These are phyloP conservation scores for Meiosimyza decipiens DNA, from an alignment of 2,888 invertebrate species.

Conservation along the genomic window DNA sequence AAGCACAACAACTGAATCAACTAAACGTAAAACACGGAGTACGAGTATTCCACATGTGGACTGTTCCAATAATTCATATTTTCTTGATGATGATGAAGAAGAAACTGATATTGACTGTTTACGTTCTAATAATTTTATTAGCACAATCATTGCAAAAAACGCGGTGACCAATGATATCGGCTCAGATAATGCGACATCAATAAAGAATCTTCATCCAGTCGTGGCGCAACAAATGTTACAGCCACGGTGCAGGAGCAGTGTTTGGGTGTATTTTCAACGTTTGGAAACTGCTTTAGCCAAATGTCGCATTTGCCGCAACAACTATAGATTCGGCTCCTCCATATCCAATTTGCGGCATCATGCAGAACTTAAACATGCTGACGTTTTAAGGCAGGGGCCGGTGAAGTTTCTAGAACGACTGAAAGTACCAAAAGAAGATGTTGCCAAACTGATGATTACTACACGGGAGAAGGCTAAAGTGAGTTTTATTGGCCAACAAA, in stretches of 20 bases:
- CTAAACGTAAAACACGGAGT: too few relatives aligned
- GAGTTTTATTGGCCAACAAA: not conserved
- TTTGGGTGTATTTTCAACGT: constrained; percentile 27
- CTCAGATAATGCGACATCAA: not conserved
- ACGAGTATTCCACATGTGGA: too few relatives aligned
- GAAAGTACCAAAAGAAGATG: constrained; percentile 17
- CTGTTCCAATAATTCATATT: too few relatives aligned
- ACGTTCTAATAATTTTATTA: not conserved
- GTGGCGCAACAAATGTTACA: constrained; percentile 14
- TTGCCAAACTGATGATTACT: not conserved
- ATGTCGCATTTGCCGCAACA: constrained; percentile 27
- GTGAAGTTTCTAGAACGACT: constrained; percentile 18
- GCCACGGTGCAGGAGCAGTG: constrained; percentile 22
- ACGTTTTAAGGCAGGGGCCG: constrained; percentile 13
- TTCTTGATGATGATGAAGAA: constrained; percentile 2
- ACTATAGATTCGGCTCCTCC: constrained; percentile 27
- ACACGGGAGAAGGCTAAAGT: not conserved
- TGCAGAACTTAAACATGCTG: constrained; percentile 23
- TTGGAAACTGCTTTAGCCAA: constrained; percentile 9
- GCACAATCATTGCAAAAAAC: too few relatives aligned
- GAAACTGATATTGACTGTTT: constrained; percentile 3
- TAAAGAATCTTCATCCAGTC: constrained; percentile 16
- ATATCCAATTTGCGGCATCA: constrained; percentile 26
- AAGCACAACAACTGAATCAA: too few relatives aligned
- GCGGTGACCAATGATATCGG: not conserved